Base-by-base conservation (phyloP, 2,888 invertebrate species). In the Catocala sponsa region DNA sequence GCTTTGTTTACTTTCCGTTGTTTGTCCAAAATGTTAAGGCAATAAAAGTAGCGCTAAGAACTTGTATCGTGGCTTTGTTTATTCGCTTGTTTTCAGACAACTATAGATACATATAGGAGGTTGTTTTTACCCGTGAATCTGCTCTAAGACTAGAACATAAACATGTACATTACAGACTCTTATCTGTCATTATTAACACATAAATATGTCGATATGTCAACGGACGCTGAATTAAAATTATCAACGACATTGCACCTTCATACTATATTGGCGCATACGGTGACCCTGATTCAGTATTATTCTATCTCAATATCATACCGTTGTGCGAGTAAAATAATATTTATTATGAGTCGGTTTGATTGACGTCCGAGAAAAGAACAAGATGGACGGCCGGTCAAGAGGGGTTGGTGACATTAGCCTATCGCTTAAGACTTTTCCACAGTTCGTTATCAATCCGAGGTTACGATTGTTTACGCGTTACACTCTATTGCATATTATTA, bases 391-490 rank as follows among this genome's bases (percentile, higher is more conserved):
- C 25, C 59, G 67, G 65, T 55, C 64, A 74, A n/a, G 9, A 48
- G 65, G 70, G 80, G 79, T 78, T 72, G 68, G 62, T 65, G 72
- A 77, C 74, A 69, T 74, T 68, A 35, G 61, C 65, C 64, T 78
- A 74, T 74, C 74, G 65, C 56, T 56, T 53, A 59, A 67, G 63
- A 76, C 68, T 74, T 76, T 80, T 79, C 73, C 73, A 75, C 65
- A 66, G 68, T 61, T 70, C 53, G 56, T 69, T 78, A 79, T 78
- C 74, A 68, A 35, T 51, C 44, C 43, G 58, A 70, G 70, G 62
- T 67, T 63, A 74, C 38, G 42, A 62, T 43, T 65, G 65, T 63
- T 72, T 67, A 66, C 49, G 51, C n/a, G 56, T 55, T 60, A 70
- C 55, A 54, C 54, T 68, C 4, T 63, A 41, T 63, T 56, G 56